Conservation (phyloP, 37 sponge, comb jelly and placozoan species). For the Aphrocallistes beatrix region DNA sequence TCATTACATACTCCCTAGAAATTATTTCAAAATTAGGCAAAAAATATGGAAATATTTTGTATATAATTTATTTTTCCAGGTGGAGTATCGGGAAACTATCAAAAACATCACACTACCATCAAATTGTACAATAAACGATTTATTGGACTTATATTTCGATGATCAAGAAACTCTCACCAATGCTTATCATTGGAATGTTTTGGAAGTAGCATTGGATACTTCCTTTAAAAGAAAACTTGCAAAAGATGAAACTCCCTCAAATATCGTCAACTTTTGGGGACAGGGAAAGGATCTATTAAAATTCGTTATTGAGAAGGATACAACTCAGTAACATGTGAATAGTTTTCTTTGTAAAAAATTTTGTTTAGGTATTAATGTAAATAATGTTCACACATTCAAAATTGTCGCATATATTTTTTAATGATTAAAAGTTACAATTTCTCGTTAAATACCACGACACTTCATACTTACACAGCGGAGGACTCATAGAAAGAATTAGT, state of each 20-base stretch:
- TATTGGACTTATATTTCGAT: background rate
- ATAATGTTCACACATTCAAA: no score
- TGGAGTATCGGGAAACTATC: background rate
- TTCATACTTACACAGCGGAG: no score
- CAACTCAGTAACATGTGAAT: background rate
- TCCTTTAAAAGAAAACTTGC: conserved; percentile 36
- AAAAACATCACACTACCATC: background rate
- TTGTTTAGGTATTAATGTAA: no score
- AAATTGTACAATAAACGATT: background rate
- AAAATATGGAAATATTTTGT: no score
- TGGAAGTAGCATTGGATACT: background rate
- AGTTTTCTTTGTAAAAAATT: no score
- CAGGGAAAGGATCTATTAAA: conserved; percentile 23
- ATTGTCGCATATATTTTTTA: no score
- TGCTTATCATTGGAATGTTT: background rate
- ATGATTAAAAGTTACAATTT: no score
- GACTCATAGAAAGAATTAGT: no score
- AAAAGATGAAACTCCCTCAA: conserved; percentile 38
- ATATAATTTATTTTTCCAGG: background rate
- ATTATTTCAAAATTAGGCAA: no score
- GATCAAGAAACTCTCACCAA: background rate
- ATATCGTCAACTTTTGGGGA: conserved; percentile 73
- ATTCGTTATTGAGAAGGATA: background rate
- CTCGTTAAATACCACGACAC: no score
- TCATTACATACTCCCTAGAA: no score